Percentiles rank a stretch among this genome's conserved stretches.
Evolutionary conservation across 1,140 invertebrate species (phyloP).

Genomic region (Goniozus legneri): DNA sequence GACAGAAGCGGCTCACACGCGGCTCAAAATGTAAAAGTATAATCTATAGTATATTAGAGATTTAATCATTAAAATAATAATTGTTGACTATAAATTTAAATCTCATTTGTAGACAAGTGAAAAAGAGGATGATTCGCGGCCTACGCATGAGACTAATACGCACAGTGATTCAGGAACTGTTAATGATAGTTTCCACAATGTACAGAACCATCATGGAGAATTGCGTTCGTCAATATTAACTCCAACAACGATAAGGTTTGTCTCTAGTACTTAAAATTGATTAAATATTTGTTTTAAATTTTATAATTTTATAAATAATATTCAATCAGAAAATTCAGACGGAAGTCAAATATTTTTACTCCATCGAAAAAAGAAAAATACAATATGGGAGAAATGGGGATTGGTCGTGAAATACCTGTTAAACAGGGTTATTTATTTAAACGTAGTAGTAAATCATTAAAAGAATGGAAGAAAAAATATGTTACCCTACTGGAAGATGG

Average conservation of each 20-base stretch:
- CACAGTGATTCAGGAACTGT: conserved; percentile 34
- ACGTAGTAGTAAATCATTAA: conserved; percentile 89
- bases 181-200: conserved; percentile 46
- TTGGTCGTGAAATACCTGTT: conserved; percentile 90
- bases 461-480: conserved; percentile 99
- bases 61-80: background rate
- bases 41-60: too few relatives aligned
- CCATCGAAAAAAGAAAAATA: conserved; percentile 86
- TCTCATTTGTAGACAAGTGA: conserved; percentile 32
- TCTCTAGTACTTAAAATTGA: too few relatives aligned
- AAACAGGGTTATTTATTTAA: conserved; percentile 98
- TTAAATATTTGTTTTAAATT: background rate
- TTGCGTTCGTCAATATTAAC: conserved; percentile 46
- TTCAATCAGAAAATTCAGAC: conserved; percentile 70
- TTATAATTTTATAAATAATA: conserved; percentile 5
- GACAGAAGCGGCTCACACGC: background rate
- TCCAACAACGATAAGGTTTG: conserved; percentile 48
- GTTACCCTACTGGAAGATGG: conserved; percentile 94
- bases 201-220: conserved; percentile 46
- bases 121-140: conserved; percentile 44
- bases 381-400: conserved; percentile 81
- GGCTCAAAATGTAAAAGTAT: background rate
- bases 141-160: conserved; percentile 36
- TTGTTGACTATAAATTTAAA: conserved; percentile 2
- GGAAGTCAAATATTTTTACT: conserved; percentile 92